Evolutionary conservation across 2,888 invertebrate species (phyloP), one percentile per base, ranked within the genome.

Genomic region (Plebejus anna): DNA sequence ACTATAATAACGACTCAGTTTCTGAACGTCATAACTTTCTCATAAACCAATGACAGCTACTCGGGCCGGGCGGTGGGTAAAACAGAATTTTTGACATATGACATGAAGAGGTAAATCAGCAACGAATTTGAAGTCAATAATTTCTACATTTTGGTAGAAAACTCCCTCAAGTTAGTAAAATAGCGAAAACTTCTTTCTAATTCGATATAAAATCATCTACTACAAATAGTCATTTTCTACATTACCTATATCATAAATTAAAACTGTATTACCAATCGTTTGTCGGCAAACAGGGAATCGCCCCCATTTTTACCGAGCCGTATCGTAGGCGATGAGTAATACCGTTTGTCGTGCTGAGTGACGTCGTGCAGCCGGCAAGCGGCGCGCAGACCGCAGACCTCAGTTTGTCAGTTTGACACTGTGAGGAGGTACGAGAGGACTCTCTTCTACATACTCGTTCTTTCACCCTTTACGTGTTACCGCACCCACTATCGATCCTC

Each of bases 341-440:
- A 90, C 90, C 89, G 88, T 90, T 89, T 86, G 83, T 89, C 87
- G 87, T 89, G 89, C 83, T 87, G 90, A 89, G 91, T 92, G 90
- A 91, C 90, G 90, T 90, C 87, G 90, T 85, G 88, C 88, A 88
- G 84, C 82, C 83, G 84, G 84, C 84, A 80, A 82, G 79, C 83
- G 81, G 82, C 81, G 84, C 81, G 82, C 81, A 76, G 76, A 70
- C 70, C 55, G 61, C 72, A 80, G 82, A 82, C 86, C 85, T 89
- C 91, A 91, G 92, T 92, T 84, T 83, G 84, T 89, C 91, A 91
- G 92, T 92, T 84, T 83, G 84, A 85, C 83, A 85, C 87, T 85
- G 87, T 87, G 86, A 87, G 87, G 90, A 89, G 88, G 84, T 88
- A 84, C 88, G 90, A 84, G 85, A 86, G 86, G 87, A 89, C 89